Conservation (phyloP, 37 sponge, comb jelly and placozoan species). For the Sycon ciliatum region DNA sequence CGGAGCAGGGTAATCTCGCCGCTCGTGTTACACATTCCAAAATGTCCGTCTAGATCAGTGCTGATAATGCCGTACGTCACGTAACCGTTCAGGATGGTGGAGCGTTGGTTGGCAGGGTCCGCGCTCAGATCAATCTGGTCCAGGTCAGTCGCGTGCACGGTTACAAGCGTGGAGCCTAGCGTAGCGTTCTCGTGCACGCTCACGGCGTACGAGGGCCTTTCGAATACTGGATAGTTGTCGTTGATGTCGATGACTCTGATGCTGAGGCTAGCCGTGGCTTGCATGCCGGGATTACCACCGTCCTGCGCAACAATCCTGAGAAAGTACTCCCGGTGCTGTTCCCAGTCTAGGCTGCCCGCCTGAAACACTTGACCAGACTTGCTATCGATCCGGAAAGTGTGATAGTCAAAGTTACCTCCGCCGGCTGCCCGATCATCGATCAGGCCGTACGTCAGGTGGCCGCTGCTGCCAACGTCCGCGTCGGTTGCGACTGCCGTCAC, state of each 20-base stretch:
- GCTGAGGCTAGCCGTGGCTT: background rate
- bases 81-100: background rate
- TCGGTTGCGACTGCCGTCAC: background rate
- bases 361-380: background rate
- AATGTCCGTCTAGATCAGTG: constrained; percentile 37
- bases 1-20: constrained; percentile 32
- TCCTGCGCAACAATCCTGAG: background rate
- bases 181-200: background rate
- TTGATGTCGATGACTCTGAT: background rate
- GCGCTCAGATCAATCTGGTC: background rate
- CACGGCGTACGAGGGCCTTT: background rate
- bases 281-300: background rate
- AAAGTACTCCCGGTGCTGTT: background rate
- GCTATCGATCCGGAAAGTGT: background rate
- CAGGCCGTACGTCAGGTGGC: constrained; percentile 41
- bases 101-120: background rate
- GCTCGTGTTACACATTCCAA: constrained; percentile 49
- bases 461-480: constrained; percentile 33
- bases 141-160: background rate
- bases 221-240: background rate
- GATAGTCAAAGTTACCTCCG: background rate
- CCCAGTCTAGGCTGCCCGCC: background rate
- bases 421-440: too few species aligned
- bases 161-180: background rate
- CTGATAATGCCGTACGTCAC: constrained; percentile 33